Conservation (phyloP, 2,888 invertebrate species). For the Pollenia amentaria region DNA sequence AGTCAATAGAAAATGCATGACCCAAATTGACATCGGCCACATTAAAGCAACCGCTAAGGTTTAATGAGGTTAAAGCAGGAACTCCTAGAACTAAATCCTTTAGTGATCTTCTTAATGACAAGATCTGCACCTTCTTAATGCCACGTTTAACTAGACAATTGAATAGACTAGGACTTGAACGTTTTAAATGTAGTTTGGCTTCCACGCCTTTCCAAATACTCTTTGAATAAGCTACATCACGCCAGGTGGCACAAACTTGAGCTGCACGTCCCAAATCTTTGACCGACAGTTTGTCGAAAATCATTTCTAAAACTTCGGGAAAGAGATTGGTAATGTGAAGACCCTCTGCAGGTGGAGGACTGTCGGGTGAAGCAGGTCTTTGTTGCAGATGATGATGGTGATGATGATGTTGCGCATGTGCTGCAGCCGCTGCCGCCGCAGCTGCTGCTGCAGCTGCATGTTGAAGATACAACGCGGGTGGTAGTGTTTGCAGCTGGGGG, state of each 20-base stretch:
- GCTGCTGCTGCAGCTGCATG: constrained; percentile 81
- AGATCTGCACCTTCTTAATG: constrained; percentile 94
- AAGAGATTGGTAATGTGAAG: constrained; percentile 95
- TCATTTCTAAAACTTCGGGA: constrained; percentile 96
- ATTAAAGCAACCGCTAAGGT: constrained; percentile 96
- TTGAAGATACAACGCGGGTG: constrained; percentile 81
- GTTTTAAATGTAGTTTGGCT: constrained; percentile 94
- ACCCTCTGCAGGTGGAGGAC: constrained; percentile 86
- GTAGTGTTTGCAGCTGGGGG: constrained; percentile 85
- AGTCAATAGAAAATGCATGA: constrained; percentile 91
- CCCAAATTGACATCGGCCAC: constrained; percentile 94
- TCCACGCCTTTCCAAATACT: constrained; percentile 97
- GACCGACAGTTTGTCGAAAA: constrained; percentile 95
- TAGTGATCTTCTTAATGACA: constrained; percentile 92
- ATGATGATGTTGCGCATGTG: constrained; percentile 82
- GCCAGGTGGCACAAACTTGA: constrained; percentile 95
- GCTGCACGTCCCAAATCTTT: constrained; percentile 95
- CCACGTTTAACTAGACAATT: constrained; percentile 94
- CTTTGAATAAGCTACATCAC: constrained; percentile 96
- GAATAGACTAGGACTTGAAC: constrained; percentile 93
- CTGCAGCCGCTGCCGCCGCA: constrained; percentile 80
- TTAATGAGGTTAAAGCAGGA: constrained; percentile 93
- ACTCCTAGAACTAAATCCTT: constrained; percentile 94
- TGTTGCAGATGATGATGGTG: constrained; percentile 83
- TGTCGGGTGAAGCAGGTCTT: constrained; percentile 81